A percentile compares a stretch with the other conserved stretches of the same genome.
Conservation (phyloP, 1,140 invertebrate genomes). For the Zaprionus gabonicus region DNA sequence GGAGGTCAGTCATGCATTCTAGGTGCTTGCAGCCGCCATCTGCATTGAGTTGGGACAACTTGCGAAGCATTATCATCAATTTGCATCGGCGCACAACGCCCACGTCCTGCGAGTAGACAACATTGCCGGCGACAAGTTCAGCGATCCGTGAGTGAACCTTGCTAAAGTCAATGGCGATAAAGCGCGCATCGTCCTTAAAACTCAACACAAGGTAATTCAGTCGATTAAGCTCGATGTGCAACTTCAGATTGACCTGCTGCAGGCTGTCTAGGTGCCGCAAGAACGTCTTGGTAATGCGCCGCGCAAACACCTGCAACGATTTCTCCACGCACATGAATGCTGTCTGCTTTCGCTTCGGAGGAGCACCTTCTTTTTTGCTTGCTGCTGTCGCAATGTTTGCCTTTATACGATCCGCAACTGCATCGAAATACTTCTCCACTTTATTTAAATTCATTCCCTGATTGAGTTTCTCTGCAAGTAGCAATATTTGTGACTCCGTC, state of each 20-base stretch:
- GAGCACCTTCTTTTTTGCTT: not conserved
- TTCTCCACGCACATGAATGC: conserved; percentile 88
- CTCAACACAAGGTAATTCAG: conserved; percentile 87
- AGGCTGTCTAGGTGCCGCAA: conserved; percentile 77
- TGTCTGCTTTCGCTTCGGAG: conserved; percentile 40
- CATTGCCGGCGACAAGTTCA: conserved; percentile 86
- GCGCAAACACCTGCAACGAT: conserved; percentile 88
- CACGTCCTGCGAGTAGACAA: conserved; percentile 70
- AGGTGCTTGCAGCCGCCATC: conserved; percentile 63
- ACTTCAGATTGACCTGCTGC: conserved; percentile 77
- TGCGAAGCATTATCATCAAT: conserved; percentile 51
- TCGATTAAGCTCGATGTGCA: conserved; percentile 88
- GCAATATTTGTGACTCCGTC: conserved; percentile 53
- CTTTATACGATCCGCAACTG: conserved; percentile 32
- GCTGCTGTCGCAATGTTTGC: not conserved
- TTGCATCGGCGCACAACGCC: conserved; percentile 42
- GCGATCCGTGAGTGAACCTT: conserved; percentile 87
- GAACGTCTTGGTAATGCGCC: conserved; percentile 86
- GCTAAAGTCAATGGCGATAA: conserved; percentile 87
- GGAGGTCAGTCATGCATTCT: conserved; percentile 61
- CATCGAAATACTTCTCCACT: conserved; percentile 44
- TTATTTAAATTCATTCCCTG: not conserved
- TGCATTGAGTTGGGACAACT: conserved; percentile 35
- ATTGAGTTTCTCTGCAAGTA: conserved; percentile 30
- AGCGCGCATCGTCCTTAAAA: conserved; percentile 88